Percentiles rank a stretch among this genome's conserved stretches.
phyloP scores from a whole-genome alignment of 1,140 invertebrate genomes.

The Pentalonia nigronervosa region DNA sequence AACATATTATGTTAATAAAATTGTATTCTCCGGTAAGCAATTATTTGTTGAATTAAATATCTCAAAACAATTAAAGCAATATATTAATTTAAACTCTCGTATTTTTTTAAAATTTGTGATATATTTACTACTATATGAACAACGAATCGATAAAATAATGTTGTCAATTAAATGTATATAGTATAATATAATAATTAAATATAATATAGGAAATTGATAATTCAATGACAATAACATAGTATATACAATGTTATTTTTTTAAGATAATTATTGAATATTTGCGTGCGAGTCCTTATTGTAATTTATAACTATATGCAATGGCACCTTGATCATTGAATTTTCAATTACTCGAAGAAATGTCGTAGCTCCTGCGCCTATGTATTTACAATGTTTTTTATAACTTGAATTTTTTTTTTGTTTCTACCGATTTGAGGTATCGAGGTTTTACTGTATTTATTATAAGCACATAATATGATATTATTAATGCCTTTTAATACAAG shows the following conservation, averaged over 20 bases:
- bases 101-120: background rate
- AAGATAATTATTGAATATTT: background rate
- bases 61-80: background rate
- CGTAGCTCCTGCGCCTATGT: too few species aligned
- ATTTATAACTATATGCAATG: background rate
- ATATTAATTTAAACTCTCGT: background rate
- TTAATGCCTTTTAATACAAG: background rate
- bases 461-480: background rate
- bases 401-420: too few species aligned
- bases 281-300: background rate
- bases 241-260: background rate
- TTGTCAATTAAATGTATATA: background rate
- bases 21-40: background rate
- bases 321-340: too few species aligned
- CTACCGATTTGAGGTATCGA: too few species aligned
- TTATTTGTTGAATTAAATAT: background rate
- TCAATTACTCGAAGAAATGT: too few species aligned
- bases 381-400: too few species aligned
- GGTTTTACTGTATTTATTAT: too few species aligned
- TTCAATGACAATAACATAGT: background rate
- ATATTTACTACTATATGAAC: background rate
- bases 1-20: too few species aligned
- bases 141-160: background rate
- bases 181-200: background rate
- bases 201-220: background rate